phyloP scores from a whole-genome alignment of 2,113 vertebrate species.

The Dendrocopos noguchii region DNA sequence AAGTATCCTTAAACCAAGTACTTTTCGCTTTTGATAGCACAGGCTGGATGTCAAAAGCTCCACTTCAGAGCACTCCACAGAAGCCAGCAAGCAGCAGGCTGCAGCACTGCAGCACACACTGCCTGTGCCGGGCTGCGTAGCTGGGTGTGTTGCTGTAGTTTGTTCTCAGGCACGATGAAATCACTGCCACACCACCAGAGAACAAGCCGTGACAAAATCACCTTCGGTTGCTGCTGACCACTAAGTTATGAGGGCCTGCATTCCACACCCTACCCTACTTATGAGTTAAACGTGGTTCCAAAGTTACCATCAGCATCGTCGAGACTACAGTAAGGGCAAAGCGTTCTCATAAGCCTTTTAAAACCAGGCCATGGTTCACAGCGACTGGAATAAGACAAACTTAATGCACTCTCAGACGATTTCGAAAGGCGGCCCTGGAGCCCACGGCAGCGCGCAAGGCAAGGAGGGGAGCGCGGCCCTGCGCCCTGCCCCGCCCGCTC shows the following conservation, averaged over 20 bases:
- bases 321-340: background rate
- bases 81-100: too few relatives aligned
- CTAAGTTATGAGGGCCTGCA: background rate
- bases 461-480: background rate
- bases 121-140: rapidly evolving
- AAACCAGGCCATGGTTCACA: background rate
- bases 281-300: background rate
- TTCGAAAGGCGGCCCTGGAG: background rate
- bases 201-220: background rate
- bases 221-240: background rate
- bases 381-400: background rate
- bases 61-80: background rate
- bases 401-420: background rate
- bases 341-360: background rate
- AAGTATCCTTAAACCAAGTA: background rate
- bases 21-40: background rate
- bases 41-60: background rate
- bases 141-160: rapidly evolving
- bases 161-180: background rate
- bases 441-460: background rate
- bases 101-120: rapidly evolving
- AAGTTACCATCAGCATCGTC: background rate
- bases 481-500: background rate
- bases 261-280: too few relatives aligned
- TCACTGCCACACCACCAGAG: background rate